Evolutionary conservation across 1,140 invertebrate species (phyloP), one percentile per base, ranked within the genome.

Genomic region (Drosophila simulans): DNA sequence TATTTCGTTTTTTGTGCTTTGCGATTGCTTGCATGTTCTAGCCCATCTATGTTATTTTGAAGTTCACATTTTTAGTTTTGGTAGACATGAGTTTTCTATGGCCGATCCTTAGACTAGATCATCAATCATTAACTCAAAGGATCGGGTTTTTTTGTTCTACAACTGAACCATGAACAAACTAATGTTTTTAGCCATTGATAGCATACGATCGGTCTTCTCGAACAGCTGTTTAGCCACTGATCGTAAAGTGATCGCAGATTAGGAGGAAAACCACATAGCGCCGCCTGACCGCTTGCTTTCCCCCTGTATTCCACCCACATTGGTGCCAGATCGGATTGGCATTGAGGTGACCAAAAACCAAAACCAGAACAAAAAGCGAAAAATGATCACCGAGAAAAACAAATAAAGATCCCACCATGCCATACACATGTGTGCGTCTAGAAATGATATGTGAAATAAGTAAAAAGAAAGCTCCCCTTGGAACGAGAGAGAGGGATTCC

Each of bases 321-420:
- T 35, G 62, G 58, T 83, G 76, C 57, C 64, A 88, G 72, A 89
- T 88, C 80, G 74, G 89, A 88, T 88, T 88, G 84, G 84, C 84
- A 88, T 88, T 88, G 84, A 88, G 83, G 53, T 74, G 78, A 77
- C 77, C 73, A 81, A 84, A 84, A 84, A 74, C 74, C 71, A 83
- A 83, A 79, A 79, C 65, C 51, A 77, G 77, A 83, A 84, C 55
- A 84, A 80, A 84, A 60, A 82, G 48, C 85, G 85, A 88, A 88
- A 88, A 88, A 90, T 84, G 82, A 86, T 88, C 85, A 80, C 80
- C 66, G 81, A 79, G 52, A 75, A 69, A 80, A 76, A 81, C 46
- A 77, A 81, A 81, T 53, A 65, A 77, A 82, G 48, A 72, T 46
- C 49, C 70, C 73, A 37, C 68, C 42, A 43, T 11, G 8, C 34